Conservation (phyloP, 2,113 vertebrate genomes). For the Spheniscus mendiculus region DNA sequence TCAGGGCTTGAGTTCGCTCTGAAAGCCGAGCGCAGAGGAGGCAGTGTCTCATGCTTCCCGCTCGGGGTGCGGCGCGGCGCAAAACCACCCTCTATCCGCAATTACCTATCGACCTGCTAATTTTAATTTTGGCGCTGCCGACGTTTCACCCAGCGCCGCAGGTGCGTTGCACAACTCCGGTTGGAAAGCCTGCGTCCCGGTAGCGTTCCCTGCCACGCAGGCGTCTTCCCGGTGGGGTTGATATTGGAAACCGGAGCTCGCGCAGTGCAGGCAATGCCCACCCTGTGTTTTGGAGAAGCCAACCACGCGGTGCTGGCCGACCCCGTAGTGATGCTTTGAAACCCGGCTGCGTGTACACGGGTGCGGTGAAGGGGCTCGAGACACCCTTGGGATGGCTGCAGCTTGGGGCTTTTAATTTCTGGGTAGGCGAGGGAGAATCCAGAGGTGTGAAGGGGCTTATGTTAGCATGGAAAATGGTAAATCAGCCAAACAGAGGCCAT, state of each 20-base stretch:
- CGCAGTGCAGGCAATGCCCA: rapidly evolving
- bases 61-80: not conserved
- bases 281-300: too few species aligned
- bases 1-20: not conserved
- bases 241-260: rapidly evolving
- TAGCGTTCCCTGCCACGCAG: rapidly evolving
- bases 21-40: not conserved
- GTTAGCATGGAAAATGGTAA: too few species aligned
- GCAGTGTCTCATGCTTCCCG: not conserved
- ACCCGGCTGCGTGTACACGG: rapidly evolving
- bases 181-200: rapidly evolving
- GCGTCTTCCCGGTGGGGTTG: rapidly evolving
- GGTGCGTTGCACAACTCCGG: rapidly evolving
- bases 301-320: rapidly evolving
- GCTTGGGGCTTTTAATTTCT: not conserved
- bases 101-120: not conserved
- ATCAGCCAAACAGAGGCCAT: rapidly evolving
- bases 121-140: not conserved
- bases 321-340: not conserved
- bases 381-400: rapidly evolving
- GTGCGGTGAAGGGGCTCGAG: rapidly evolving
- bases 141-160: not conserved
- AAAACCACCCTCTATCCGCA: not conserved
- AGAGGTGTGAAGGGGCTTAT: not conserved
- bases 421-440: not conserved